Evolutionary conservation across 2,113 vertebrate species (phyloP).

Genomic region (Hyla sarda): DNA sequence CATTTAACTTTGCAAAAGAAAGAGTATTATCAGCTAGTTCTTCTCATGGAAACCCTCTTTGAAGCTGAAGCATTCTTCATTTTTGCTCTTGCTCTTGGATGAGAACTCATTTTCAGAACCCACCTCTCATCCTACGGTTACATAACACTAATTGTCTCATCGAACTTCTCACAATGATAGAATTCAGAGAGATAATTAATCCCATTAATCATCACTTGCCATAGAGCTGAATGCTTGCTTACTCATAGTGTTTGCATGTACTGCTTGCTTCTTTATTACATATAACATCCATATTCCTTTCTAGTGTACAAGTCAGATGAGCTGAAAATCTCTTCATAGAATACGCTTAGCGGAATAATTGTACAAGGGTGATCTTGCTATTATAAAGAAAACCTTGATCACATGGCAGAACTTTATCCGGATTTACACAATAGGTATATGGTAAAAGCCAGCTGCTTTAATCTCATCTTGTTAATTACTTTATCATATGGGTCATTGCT

Average conservation of each 20-base stretch:
- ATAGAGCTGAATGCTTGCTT: not conserved
- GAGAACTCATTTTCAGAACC: slow-evolving; percentile 47
- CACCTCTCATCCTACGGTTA: slow-evolving; percentile 46
- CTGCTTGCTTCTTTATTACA: not conserved
- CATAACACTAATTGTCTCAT: slow-evolving; percentile 58
- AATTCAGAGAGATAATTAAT: not conserved
- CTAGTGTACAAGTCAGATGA: not conserved
- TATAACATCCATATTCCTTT: not conserved
- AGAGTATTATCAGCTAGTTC: not conserved
- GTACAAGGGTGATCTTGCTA: not conserved
- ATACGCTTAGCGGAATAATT: not conserved
- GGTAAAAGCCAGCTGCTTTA: not conserved
- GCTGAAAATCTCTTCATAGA: not conserved
- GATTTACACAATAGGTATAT: not conserved
- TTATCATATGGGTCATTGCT: not conserved
- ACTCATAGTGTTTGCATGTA: not conserved
- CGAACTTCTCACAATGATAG: slow-evolving; percentile 58
- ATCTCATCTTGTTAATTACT: slow-evolving; percentile 26
- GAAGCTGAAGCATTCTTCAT: slow-evolving; percentile 12
- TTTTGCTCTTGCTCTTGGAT: not conserved
- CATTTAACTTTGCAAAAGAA: not conserved
- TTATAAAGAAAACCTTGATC: not conserved
- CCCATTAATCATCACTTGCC: slow-evolving; percentile 49
- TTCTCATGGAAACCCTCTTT: not conserved
- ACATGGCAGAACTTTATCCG: not conserved